Conservation (phyloP, 2,797 vertebrate genomes). For the Girardinus metallicus region DNA sequence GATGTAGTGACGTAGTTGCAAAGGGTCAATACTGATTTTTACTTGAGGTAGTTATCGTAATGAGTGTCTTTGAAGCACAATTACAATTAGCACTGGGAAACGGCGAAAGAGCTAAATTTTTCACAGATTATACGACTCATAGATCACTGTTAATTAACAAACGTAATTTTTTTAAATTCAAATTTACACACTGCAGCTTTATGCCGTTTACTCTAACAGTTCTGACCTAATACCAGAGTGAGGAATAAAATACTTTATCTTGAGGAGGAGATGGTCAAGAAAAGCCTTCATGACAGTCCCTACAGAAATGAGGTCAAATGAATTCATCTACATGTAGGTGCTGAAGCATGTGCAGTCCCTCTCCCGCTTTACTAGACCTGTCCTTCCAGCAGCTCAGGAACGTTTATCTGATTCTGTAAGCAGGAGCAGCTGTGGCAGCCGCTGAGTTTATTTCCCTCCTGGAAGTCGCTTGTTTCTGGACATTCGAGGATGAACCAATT, state of each 20-base stretch:
- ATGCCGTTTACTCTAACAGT: neutral
- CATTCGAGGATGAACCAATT: conserved; percentile 13
- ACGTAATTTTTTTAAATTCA: too few relatives aligned
- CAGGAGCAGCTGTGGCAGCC: conserved; percentile 9
- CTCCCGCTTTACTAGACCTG: conserved; percentile 25
- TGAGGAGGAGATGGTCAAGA: neutral
- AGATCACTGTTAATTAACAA: too few relatives aligned
- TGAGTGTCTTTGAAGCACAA: too few relatives aligned
- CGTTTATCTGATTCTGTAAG: conserved; percentile 44
- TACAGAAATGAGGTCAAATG: neutral
- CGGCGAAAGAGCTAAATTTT: too few relatives aligned
- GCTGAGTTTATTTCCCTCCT: conserved; percentile 24
- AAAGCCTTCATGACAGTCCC: neutral
- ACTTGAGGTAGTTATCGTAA: too few relatives aligned
- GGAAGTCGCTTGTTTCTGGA: conserved; percentile 23
- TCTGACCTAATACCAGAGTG: neutral
- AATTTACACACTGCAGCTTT: neutral
- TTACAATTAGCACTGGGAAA: too few relatives aligned
- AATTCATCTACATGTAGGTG: neutral
- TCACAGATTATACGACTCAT: too few relatives aligned
- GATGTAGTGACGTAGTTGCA: too few relatives aligned
- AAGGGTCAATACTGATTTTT: too few relatives aligned
- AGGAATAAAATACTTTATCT: neutral
- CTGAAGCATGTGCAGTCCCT: neutral
- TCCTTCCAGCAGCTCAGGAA: conserved; percentile 10